Base-by-base conservation (phyloP, 1,140 invertebrate genomes). In the Andrena cerasifolii region DNA sequence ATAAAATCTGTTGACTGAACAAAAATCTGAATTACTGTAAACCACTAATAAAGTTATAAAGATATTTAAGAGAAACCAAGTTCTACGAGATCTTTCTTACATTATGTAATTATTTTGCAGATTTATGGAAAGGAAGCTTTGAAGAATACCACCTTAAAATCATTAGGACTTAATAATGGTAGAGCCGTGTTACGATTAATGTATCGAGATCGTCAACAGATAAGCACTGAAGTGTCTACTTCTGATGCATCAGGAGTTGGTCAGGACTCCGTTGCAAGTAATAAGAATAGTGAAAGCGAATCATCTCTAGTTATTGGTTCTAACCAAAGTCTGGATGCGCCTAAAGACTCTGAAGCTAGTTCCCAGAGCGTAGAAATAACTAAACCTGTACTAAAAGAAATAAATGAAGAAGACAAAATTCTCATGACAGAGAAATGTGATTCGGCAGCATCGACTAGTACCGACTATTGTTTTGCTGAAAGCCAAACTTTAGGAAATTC, bases 111-210 rank as follows among this genome's bases (percentile, higher is more conserved):
- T 71, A 70, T 84, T 49, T 84, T 76, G 8, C 24, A 92, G 94
- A 94, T 97, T 21, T 94, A 94, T 87, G 96, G 97, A 8, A 87
- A 92, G 86, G 87, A 93, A 56, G 93, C 94, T 21, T 92, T 98
- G 45, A 92, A 94, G 86, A 91, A 92, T 53, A 96, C 95, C 43
- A 96, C 95, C 3, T 93, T 98, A 18, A 94, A 95, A 80, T 95
- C 94, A 31, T 90, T 98, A 49, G 97, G 97, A 10, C 91, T 98
- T 40, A 95, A 95, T 28, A 93, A 94, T 77, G 97, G 97, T 12
- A 94, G 95, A 89, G 97, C 96, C 24, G 94, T 96, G 91, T 91
- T 96, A 71, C 93, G 95, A 71, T 86, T 96, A 56, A 89, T 94
- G 40, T 89, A 93, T 85, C 89, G 89, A 77, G 91, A 93, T 76